These are phyloP conservation scores for Ictalurus punctatus DNA, from an alignment of 2,113 vertebrate genomes.

Conservation along the genomic window DNA sequence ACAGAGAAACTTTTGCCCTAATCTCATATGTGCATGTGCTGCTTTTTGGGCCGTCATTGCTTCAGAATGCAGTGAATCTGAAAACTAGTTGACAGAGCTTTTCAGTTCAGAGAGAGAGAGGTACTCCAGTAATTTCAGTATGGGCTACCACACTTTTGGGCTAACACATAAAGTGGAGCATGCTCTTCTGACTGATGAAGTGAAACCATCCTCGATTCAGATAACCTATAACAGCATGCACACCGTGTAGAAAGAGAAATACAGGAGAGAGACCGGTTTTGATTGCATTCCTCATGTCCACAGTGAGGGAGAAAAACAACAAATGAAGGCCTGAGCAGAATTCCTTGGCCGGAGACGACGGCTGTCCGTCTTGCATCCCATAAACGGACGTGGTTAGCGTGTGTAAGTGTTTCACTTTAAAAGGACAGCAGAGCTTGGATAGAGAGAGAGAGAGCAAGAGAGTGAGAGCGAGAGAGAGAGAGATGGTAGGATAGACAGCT, in stretches of 20 bases:
- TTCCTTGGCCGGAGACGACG: slow-evolving; percentile 44
- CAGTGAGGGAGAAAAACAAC: slow-evolving; percentile 47
- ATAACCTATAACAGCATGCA: slow-evolving; percentile 8
- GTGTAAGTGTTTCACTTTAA: slow-evolving; percentile 62
- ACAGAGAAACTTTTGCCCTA: not conserved
- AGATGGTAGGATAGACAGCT: slow-evolving; percentile 22
- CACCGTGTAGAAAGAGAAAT: slow-evolving; percentile 9
- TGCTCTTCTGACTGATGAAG: not conserved
- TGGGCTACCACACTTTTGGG: not conserved
- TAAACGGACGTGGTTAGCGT: slow-evolving; percentile 52
- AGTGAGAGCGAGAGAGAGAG: slow-evolving; percentile 6
- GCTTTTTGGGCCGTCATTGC: not conserved
- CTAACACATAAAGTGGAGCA: not conserved
- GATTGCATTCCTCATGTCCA: slow-evolving; percentile 48
- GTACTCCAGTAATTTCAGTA: not conserved
- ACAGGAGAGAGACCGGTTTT: not conserved
- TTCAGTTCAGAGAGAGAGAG: not conserved
- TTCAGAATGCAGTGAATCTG: not conserved
- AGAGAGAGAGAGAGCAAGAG: slow-evolving; percentile 10
- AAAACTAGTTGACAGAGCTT: not conserved
- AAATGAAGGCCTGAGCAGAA: slow-evolving; percentile 44
- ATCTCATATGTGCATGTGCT: not conserved
- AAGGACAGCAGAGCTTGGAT: slow-evolving; percentile 56
- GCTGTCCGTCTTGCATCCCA: slow-evolving; percentile 51
- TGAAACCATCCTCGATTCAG: slow-evolving; percentile 11